phyloP scores from a whole-genome alignment of 35 echinoderm and acorn worm species.

The Acanthaster planci region DNA sequence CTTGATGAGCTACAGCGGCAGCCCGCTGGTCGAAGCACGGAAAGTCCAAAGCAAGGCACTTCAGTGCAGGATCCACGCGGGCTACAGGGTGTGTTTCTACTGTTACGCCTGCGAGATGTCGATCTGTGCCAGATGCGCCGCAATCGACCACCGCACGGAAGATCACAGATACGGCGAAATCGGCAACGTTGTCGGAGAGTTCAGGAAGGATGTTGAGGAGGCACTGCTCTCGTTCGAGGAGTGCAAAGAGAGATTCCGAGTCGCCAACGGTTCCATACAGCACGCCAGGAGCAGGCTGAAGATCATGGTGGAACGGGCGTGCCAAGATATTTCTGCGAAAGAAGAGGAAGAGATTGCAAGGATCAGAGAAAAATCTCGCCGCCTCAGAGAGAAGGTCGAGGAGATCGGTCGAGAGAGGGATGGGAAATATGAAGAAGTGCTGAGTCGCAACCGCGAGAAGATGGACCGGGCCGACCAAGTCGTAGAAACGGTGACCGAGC shows the following conservation, averaged over 20 bases:
- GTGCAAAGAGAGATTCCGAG: background rate
- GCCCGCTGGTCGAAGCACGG: too few relatives aligned
- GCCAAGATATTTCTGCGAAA: background rate
- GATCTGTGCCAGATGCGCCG: background rate
- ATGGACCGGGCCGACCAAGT: background rate
- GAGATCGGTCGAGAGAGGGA: background rate
- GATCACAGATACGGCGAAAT: background rate
- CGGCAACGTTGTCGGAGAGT: background rate
- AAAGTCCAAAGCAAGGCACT: background rate
- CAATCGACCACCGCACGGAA: background rate
- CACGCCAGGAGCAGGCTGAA: background rate
- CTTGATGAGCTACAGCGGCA: background rate
- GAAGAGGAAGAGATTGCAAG: background rate
- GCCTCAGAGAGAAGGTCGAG: background rate
- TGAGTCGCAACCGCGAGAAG: background rate
- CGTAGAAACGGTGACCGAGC: background rate
- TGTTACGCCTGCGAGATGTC: background rate
- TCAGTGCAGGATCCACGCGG: background rate
- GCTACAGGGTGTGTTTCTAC: background rate
- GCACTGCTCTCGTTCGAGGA: background rate
- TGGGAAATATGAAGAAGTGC: background rate
- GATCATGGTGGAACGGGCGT: conserved; percentile 4
- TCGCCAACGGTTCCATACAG: background rate
- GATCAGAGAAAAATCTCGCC: background rate
- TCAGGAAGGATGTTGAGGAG: background rate